Evolutionary conservation across 2,113 vertebrate genomes (phyloP).

Genomic region (Herpetotheres cachinnans): DNA sequence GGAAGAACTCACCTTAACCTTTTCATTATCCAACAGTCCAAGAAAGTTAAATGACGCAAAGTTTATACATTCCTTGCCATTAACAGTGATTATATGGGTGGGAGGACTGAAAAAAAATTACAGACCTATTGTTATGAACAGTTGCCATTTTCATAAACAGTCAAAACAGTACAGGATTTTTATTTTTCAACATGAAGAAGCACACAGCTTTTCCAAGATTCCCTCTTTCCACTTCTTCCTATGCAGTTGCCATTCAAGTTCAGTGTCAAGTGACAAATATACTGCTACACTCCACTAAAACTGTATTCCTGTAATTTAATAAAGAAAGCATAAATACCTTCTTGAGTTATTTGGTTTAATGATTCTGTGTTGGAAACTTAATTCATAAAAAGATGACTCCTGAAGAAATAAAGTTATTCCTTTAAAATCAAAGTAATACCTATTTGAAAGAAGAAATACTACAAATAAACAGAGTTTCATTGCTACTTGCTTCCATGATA

Average conservation of each 20-base stretch:
- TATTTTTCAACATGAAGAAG: neutral
- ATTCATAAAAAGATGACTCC: neutral
- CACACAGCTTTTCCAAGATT: neutral
- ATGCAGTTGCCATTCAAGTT: neutral
- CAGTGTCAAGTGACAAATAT: neutral
- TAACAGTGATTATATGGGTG: conserved; percentile 88
- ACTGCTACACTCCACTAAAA: neutral
- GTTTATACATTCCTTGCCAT: conserved; percentile 92
- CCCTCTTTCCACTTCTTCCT: neutral
- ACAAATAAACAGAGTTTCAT: neutral
- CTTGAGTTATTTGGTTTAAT: neutral
- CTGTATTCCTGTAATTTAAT: neutral
- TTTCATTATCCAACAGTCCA: conserved; percentile 88
- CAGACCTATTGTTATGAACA: neutral
- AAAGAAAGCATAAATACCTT: neutral
- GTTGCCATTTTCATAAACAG: neutral
- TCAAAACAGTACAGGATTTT: neutral
- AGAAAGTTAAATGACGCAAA: conserved; percentile 97
- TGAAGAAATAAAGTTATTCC: neutral
- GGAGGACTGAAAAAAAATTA: conserved; percentile 82
- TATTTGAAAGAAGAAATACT: neutral
- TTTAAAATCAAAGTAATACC: neutral
- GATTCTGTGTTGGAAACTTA: neutral
- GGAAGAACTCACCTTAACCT: conserved; percentile 86
- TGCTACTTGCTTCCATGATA: neutral